These are phyloP conservation scores for Sorex maritimensis DNA, from an alignment of 2,797 vertebrate genomes.

Conservation along the genomic window DNA sequence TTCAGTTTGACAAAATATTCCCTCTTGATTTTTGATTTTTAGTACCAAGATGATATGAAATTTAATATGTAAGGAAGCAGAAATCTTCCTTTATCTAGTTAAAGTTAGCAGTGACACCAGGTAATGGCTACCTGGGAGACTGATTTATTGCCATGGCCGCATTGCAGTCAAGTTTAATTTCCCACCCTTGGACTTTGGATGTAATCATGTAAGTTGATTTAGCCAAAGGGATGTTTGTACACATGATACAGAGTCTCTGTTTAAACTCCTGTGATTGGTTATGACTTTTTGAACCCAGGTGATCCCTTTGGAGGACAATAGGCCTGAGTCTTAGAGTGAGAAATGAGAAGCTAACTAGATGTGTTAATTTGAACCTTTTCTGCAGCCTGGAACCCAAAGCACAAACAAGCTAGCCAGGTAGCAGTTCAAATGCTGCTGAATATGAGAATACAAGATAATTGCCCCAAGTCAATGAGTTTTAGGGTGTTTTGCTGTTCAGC, in stretches of 20 bases:
- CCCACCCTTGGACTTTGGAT: background rate
- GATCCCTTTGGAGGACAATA: background rate
- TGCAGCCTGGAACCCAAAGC: background rate
- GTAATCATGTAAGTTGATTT: background rate
- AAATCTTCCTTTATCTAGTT: constrained; percentile 3
- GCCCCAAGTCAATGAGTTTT: background rate
- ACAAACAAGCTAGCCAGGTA: background rate
- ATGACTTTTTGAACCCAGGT: background rate
- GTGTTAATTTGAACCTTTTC: background rate
- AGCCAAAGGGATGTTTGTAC: background rate
- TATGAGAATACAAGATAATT: background rate
- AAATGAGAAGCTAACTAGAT: background rate
- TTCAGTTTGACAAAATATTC: background rate
- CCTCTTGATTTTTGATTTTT: constrained; percentile 51
- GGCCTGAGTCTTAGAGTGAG: background rate
- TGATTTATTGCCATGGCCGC: background rate
- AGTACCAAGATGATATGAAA: background rate
- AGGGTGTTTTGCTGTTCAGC: background rate
- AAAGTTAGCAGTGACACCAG: background rate
- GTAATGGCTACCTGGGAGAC: background rate
- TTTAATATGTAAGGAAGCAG: constrained; percentile 21
- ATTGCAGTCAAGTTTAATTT: background rate
- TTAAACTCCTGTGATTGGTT: background rate
- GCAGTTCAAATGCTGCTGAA: too few species aligned
- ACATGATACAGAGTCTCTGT: background rate